Evolutionary conservation across 2,888 invertebrate species (phyloP), one percentile per base, ranked within the genome.

Genomic region (Leptothorax acervorum): DNA sequence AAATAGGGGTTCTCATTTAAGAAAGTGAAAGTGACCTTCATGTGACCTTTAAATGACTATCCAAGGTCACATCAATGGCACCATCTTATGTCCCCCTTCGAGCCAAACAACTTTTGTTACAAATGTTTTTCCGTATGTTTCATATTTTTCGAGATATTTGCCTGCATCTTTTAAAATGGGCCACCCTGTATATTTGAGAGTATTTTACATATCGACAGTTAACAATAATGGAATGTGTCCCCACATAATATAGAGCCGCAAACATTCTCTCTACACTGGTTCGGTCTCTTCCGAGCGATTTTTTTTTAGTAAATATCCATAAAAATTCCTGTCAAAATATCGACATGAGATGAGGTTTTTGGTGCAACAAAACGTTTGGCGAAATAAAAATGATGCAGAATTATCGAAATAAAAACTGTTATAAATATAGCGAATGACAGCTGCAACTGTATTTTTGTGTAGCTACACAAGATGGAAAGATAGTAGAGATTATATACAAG

Each of bases 151-250:
- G n/a, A n/a, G n/a, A n/a, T n/a, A n/a, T n/a, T n/a, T n/a, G n/a
- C n/a, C n/a, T n/a, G n/a, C n/a, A n/a, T n/a, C n/a, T n/a, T n/a
- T n/a, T n/a, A n/a, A n/a, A n/a, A n/a, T n/a, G n/a, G n/a, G n/a
- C n/a, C n/a, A n/a, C n/a, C n/a, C n/a, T n/a, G n/a, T n/a, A 23
- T 39, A 51, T 45, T 82, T 28, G 15, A 51, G 15, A 82, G 18
- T 65, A 75, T 73, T 83, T 70, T 62, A 74, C 74, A 35, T 75
- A 60, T 74, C 60, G 66, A 60, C 62, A 62, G 75, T 45, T 62
- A 75, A 75, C 74, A 60, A 85, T 85, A 85, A 85, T 85, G 73
- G 85, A 85, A 85, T 81, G 62, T 66, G 51, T 42, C 53, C 35
- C 75, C 53, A 86, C 57, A 55, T 82, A 82, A 81, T 82, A 82